Evolutionary conservation across 2,888 invertebrate genomes (phyloP), one percentile per base, ranked within the genome.

Genomic region (Hyles lineata): DNA sequence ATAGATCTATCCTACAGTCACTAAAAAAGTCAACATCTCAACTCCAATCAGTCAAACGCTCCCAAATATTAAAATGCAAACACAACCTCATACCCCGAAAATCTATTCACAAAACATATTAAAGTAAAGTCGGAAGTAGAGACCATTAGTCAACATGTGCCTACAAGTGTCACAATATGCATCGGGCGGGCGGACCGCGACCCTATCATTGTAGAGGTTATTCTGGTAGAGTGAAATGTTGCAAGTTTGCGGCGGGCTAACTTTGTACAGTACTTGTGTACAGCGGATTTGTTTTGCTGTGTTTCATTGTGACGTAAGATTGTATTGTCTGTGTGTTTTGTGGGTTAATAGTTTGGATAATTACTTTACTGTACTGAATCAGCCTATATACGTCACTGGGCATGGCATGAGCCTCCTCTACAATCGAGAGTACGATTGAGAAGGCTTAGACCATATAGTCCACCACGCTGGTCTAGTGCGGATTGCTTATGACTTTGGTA

Each of bases 91-190:
- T 55, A n/a, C 17, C 55, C 1, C 19, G 55, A 55, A 55, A n/a
- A 55, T 55, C 55, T 55, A 55, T 55, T 55, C n/a, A 7, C n/a
- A 55, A 55, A 55, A 55, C 55, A 55, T 55, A 55, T 55, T 55
- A 55, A 19, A n/a, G 55, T 55, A 55, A 4, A 55, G 55, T 55
- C n/a, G 55, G 55, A 55, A 55, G 55, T n/a, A n/a, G 55, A 55
- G 55, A 19, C 55, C 55, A 55, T 55, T 55, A 55, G 55, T 55
- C 55, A 55, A 55, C 55, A 55, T 55, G 55, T 55, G 55, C n/a
- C 55, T 55, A 55, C 55, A 55, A 55, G 55, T 55, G 55, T 55
- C 55, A 55, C 55, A 55, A 55, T n/a, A 55, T 55, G 55, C 55
- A 55, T 55, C 55, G 55, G 55, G 55, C 15, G 52, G 17, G 52